phyloP scores from a whole-genome alignment of 1,140 invertebrate species.

The Drosophila azteca region DNA sequence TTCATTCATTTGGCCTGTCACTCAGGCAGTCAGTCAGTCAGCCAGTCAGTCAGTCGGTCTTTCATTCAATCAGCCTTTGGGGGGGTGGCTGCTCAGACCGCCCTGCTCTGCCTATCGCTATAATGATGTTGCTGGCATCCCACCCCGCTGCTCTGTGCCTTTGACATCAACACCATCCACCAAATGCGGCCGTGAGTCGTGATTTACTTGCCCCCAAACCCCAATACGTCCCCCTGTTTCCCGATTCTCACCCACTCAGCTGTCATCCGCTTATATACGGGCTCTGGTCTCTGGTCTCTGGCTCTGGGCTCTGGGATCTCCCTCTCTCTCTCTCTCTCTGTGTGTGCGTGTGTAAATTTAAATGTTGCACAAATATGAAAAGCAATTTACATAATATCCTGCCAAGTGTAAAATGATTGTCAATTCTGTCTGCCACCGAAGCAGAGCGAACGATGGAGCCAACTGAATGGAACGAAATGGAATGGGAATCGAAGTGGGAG shows the following conservation, averaged over 20 bases:
- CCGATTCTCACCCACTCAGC: slow-evolving; percentile 18
- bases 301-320: not conserved
- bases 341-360: slow-evolving; percentile 65
- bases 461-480: slow-evolving; percentile 2
- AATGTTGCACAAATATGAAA: slow-evolving; percentile 82
- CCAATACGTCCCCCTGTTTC: not conserved
- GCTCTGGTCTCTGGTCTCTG: no score
- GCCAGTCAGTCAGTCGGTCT: slow-evolving; percentile 16
- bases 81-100: not conserved
- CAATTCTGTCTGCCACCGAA: slow-evolving; percentile 66
- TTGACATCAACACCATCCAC: slow-evolving; percentile 68
- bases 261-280: slow-evolving; percentile 32
- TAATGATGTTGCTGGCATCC: slow-evolving; percentile 68
- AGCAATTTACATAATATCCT: slow-evolving; percentile 82
- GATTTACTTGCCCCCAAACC: slow-evolving; percentile 59
- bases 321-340: not conserved
- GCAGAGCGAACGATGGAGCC: slow-evolving; percentile 10
- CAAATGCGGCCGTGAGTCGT: slow-evolving; percentile 34
- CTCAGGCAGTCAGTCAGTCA: slow-evolving; percentile 55
- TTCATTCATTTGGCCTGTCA: slow-evolving; percentile 29
- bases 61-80: slow-evolving; percentile 41
- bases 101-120: slow-evolving; percentile 57
- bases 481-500: not conserved
- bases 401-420: slow-evolving; percentile 82
- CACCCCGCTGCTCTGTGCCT: slow-evolving; percentile 56